These are phyloP conservation scores for Eciton burchellii DNA, from an alignment of 1,140 invertebrate species.

Conservation along the genomic window DNA sequence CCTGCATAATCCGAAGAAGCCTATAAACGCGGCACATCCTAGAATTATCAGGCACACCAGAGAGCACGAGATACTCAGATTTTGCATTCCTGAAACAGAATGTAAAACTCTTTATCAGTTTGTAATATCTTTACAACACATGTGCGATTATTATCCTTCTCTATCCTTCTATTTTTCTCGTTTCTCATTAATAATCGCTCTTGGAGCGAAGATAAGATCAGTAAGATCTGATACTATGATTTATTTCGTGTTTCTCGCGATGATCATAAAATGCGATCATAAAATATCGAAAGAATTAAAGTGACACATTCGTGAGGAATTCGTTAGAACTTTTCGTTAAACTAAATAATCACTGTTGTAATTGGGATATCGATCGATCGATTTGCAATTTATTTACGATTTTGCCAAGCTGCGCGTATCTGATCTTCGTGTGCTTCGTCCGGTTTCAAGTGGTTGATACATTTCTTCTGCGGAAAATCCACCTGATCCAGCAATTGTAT, in stretches of 20 bases:
- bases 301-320: not conserved
- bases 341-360: no score
- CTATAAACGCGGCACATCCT: conserved; percentile 92
- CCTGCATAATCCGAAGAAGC: conserved; percentile 93
- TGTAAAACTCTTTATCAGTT: not conserved
- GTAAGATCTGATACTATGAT: no score
- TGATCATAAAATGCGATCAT: not conserved
- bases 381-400: conserved; percentile 88
- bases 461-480: conserved; percentile 90
- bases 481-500: conserved; percentile 88
- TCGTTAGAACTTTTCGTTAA: no score
- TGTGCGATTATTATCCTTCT: no score
- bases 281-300: not conserved
- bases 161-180: no score
- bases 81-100: conserved; percentile 93
- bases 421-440: conserved; percentile 88
- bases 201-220: no score
- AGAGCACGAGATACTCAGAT: conserved; percentile 95
- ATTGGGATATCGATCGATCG: not conserved
- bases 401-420: conserved; percentile 92
- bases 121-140: no score
- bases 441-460: conserved; percentile 92
- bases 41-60: conserved; percentile 95
- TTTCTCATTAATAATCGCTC: no score
- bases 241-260: not conserved